Evolutionary conservation across 2,797 vertebrate genomes (phyloP), one percentile per base, ranked within the genome.

Genomic region (Staurois parvus): DNA sequence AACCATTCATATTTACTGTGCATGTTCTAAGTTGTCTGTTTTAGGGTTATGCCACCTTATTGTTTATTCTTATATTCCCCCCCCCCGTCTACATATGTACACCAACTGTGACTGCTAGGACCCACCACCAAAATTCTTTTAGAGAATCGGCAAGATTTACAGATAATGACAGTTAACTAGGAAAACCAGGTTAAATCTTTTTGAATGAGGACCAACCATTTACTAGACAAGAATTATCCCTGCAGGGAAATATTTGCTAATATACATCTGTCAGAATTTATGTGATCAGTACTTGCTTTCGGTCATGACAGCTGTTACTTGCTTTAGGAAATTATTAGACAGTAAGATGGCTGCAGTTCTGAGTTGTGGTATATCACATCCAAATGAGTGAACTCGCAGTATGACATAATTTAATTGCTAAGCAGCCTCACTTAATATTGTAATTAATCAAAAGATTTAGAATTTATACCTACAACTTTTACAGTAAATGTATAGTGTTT

Each of bases 241-340:
- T 81, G 8, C 40, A 64, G 68, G 69, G 32, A n/a, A 81, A 73
- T 73, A 59, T 72, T 73, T 34, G 32, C 12, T 26, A 72, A 52
- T 81, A 62, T 28, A 73, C 72, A 72, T 62, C 69, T 81, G 69
- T 81, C 79, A 81, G 2, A 59, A 34, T 34, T 32, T 17, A 40
- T 72, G 15, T 62, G 52, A 73, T 81, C 52, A 72, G 68, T 40
- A 40, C 30, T 59, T 64, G 68, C 48, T 73, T 40, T 73, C 21
- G 19, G 29, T 40, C 24, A 34, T 40, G 52, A 72, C 37, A 72
- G 70, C 70, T 62, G n/a, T 59, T 69, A 52, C 42, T 59, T 72
- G 69, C 52, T 81, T 11, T 24, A 72, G 69, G 52, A 52, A 68
- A 81, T 70, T 59, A 19, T 52, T 56, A 81, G 40, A 28, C 37